Percentiles rank a stretch among this genome's conserved stretches.
phyloP scores from a whole-genome alignment of 2,888 invertebrate species.

The Agonopterix arenella region DNA sequence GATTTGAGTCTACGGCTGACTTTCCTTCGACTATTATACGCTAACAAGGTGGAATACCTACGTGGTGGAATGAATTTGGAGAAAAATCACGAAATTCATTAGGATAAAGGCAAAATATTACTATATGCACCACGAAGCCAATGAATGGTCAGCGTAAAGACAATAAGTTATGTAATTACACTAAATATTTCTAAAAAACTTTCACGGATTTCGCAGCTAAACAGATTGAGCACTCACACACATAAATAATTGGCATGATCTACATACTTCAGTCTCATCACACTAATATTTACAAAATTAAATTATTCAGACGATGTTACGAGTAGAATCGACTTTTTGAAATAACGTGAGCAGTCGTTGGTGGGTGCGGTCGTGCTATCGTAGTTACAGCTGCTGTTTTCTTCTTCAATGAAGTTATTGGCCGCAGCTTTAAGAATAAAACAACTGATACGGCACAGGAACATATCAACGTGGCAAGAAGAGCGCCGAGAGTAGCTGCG shows the following conservation, averaged over 20 bases:
- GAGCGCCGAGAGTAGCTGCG: conserved; percentile 88
- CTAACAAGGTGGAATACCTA: no score
- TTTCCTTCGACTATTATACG: neutral
- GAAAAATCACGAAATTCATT: no score
- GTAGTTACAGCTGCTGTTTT: conserved; percentile 70
- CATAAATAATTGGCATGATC: conserved; percentile 61
- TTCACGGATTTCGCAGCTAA: conserved; percentile 6
- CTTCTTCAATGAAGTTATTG: conserved; percentile 77
- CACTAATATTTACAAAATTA: conserved; percentile 74
- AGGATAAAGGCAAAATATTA: neutral
- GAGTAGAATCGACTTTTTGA: conserved; percentile 83
- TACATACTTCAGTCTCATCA: conserved; percentile 73
- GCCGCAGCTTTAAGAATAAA: conserved; percentile 87
- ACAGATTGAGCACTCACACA: conserved; percentile 53
- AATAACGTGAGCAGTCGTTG: conserved; percentile 60
- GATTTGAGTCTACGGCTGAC: no score
- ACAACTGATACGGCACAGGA: conserved; percentile 92
- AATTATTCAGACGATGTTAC: conserved; percentile 64
- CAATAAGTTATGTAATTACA: neutral
- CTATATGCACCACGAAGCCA: no score
- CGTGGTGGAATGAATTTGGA: neutral
- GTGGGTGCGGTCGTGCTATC: conserved; percentile 64
- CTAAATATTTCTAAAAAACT: neutral
- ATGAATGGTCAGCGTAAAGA: no score
- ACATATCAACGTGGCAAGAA: conserved; percentile 88